Evolutionary conservation across 64 coral and sea anemone species (phyloP).

Genomic region (Hydrozoanthus tunicans): DNA sequence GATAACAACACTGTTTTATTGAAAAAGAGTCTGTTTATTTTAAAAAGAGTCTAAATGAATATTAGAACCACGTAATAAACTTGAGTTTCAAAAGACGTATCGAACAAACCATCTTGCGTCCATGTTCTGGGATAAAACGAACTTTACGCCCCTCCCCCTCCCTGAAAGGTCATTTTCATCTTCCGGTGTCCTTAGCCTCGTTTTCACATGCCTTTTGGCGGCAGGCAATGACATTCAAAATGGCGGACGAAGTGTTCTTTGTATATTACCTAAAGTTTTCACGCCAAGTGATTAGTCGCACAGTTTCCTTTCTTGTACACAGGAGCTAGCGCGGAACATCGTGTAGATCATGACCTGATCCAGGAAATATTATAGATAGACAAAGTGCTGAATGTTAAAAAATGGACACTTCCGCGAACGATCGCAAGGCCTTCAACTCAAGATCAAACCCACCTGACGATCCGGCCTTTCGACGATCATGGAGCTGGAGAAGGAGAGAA

Average conservation of each 20-base stretch:
- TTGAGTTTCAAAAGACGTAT: too few species aligned
- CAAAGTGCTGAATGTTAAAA: not conserved
- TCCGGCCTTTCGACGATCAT: constrained; percentile 58
- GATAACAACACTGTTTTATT: too few species aligned
- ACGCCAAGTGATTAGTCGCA: not conserved
- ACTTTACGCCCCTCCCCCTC: too few species aligned
- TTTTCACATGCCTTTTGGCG: not conserved
- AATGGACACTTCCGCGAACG: not conserved
- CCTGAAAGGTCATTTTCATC: too few species aligned
- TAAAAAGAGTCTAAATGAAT: too few species aligned
- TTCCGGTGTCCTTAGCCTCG: not conserved
- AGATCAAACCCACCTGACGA: constrained; percentile 10
- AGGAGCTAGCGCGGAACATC: not conserved
- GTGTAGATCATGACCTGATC: not conserved
- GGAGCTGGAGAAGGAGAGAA: constrained; percentile 82
- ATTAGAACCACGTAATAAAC: too few species aligned
- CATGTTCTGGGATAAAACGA: too few species aligned
- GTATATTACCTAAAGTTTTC: not conserved
- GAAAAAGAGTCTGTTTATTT: too few species aligned
- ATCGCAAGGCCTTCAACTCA: not conserved
- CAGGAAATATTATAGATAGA: not conserved
- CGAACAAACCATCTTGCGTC: too few species aligned
- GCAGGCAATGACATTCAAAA: not conserved
- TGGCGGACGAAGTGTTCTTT: not conserved
- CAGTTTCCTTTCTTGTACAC: not conserved